Evolutionary conservation across 2,888 invertebrate species (phyloP), one percentile per base, ranked within the genome.

Genomic region (Chromoteleia sp.): DNA sequence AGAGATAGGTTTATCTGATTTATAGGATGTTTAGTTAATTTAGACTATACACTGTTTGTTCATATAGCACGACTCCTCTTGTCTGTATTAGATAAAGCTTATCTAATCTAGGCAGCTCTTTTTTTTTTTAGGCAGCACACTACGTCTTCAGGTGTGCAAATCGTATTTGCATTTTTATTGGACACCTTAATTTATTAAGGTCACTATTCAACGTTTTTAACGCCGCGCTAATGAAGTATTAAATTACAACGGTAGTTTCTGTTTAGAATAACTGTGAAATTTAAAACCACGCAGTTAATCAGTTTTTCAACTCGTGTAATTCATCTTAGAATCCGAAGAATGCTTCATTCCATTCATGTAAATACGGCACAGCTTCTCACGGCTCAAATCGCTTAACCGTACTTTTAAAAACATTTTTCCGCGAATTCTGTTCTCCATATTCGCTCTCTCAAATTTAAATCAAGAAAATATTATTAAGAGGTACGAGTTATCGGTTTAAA

Each of bases 111-210:
- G 17, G 56, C 36, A 25, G 36, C 48, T 45, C 63, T 74, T 74
- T 74, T 63, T 48, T 63, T 56, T n/a, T n/a, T n/a, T n/a, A n/a
- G n/a, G n/a, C n/a, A n/a, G n/a, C n/a, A n/a, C 21, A n/a, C 54
- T 19, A 30, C 30, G 54, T 48, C 29, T 45, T 17, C 19, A 45
- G 7, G 5, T 8, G 25, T 39, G 50, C 45, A 14, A 52, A 52
- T 41, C 30, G 43, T 48, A 74, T 56, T 63, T 74, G 63, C 63
- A 74, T 74, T 63, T 74, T 74, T 54, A 74, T 74, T 63, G 36
- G 74, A 63, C 63, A 63, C n/a, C 17, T 63, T 59, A 56, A 54
- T 63, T 74, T 74, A 63, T 63, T 54, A 45, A 63, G 65, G 56
- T 56, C 25, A 15, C 73, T 8, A 41, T 61, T 41, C 36, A 39